A percentile compares a stretch with the other conserved stretches of the same genome.
phyloP scores from a whole-genome alignment of 2,797 vertebrate species.

The Myotis vivesi region DNA sequence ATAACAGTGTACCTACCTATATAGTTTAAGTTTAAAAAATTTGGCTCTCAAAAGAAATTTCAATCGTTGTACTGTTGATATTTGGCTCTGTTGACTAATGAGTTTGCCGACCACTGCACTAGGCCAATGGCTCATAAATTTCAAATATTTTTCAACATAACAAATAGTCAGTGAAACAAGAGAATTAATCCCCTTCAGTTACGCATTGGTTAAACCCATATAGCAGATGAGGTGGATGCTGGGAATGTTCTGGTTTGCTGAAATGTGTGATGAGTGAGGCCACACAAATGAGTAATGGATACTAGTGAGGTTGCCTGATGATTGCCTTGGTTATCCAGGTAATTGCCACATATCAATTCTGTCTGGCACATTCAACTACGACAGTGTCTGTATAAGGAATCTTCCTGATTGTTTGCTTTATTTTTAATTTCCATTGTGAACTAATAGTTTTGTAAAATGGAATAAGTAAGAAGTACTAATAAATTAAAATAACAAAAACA shows the following conservation, averaged over 20 bases:
- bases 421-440: background rate
- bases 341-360: background rate
- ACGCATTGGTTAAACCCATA: background rate
- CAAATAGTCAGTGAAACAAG: constrained; percentile 21
- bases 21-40: too few relatives aligned
- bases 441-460: background rate
- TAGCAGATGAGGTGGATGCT: background rate
- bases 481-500: background rate
- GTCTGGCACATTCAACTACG: background rate
- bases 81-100: too few relatives aligned
- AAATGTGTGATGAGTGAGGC: background rate
- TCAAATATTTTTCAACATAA: constrained; percentile 28
- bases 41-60: too few relatives aligned
- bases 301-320: background rate
- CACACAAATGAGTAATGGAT: background rate
- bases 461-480: background rate
- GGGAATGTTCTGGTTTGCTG: background rate
- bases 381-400: background rate
- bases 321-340: background rate
- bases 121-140: background rate
- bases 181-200: background rate
- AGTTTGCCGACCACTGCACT: background rate
- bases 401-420: background rate
- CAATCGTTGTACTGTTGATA: too few relatives aligned
- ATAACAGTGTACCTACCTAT: too few relatives aligned